Evolutionary conservation across 2,888 invertebrate species (phyloP).

Genomic region (Cheilosia impressa): DNA sequence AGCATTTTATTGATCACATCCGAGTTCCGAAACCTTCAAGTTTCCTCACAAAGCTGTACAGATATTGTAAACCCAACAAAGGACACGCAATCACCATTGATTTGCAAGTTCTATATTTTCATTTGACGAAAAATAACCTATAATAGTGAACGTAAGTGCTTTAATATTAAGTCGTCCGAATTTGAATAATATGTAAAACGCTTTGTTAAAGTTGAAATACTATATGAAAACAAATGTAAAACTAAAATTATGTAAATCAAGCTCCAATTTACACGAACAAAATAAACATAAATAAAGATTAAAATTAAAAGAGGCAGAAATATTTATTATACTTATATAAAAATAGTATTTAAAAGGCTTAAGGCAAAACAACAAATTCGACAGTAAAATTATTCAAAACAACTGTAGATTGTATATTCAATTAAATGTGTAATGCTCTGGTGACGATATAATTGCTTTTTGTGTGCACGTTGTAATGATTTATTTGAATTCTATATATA

Average conservation of each 20-base stretch:
- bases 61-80: background rate
- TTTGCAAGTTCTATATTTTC: background rate
- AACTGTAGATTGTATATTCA: slow-evolving; percentile 9
- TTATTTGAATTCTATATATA: slow-evolving; percentile 14
- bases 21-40: too few species aligned
- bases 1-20: too few species aligned
- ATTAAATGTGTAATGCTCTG: slow-evolving; percentile 7
- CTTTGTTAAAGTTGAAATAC: slow-evolving; percentile 53
- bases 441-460: slow-evolving; percentile 29
- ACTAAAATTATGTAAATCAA: slow-evolving; percentile 38
- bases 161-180: slow-evolving; percentile 69
- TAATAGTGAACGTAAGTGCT: slow-evolving; percentile 67
- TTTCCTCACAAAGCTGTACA: too few species aligned
- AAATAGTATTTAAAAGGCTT: slow-evolving; percentile 1
- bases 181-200: slow-evolving; percentile 47
- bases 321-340: slow-evolving; percentile 17
- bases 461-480: slow-evolving; percentile 12
- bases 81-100: background rate
- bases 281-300: slow-evolving; percentile 23
- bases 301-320: slow-evolving; percentile 33
- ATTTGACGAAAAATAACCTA: background rate
- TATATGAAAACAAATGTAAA: slow-evolving; percentile 6
- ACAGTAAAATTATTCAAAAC: slow-evolving; percentile 7
- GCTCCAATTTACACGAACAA: slow-evolving; percentile 61
- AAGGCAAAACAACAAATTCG: background rate